A percentile compares a stretch with the other conserved stretches of the same genome.
phyloP scores from a whole-genome alignment of 1,140 invertebrate genomes.

The Hetaerina americana region DNA sequence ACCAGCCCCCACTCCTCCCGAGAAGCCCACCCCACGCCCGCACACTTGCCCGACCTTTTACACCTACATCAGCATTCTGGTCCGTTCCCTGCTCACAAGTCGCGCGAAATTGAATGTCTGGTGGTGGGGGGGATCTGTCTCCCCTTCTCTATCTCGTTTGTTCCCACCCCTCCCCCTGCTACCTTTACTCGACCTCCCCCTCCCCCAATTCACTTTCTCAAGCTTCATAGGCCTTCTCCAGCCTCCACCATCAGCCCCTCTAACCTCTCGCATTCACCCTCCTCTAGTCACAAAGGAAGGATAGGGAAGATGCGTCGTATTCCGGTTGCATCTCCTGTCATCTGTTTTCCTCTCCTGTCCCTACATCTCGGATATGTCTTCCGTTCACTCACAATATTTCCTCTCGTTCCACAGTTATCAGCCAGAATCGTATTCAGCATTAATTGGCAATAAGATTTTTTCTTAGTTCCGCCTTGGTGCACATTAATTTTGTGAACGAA shows the following conservation, averaged over 20 bases:
- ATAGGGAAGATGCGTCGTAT: neutral
- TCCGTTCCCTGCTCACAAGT: neutral
- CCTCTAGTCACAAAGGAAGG: neutral
- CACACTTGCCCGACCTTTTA: neutral
- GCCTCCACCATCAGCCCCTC: no score
- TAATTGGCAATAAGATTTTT: no score
- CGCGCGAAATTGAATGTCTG: neutral
- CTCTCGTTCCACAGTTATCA: neutral
- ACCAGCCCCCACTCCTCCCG: no score
- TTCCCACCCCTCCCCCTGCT: neutral
- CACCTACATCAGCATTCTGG: neutral
- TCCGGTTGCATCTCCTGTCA: neutral
- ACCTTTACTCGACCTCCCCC: neutral
- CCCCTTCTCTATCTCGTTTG: neutral
- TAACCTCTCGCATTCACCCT: neutral
- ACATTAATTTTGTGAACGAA: no score
- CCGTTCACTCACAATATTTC: no score
- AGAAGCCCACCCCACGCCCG: no score
- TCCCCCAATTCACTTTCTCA: neutral
- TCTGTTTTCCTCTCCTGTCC: neutral
- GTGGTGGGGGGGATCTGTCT: neutral
- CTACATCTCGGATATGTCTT: no score
- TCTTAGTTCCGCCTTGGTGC: no score
- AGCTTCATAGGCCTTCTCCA: no score
- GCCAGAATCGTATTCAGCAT: no score